Evolutionary conservation across 2,888 invertebrate genomes (phyloP).

Genomic region (Phengaris arion): DNA sequence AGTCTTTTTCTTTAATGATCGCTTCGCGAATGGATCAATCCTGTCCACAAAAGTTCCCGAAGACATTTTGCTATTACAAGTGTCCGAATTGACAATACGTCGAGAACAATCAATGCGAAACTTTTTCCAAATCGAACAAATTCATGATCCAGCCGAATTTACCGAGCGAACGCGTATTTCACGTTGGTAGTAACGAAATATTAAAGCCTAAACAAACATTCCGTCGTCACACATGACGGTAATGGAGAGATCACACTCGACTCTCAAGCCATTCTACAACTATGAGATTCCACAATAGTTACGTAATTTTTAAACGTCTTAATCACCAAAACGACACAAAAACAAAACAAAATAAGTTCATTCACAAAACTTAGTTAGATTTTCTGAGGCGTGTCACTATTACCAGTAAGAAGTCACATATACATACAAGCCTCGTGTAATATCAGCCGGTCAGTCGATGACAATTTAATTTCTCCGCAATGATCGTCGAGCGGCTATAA

Average conservation of each 20-base stretch:
- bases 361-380: slow-evolving; percentile 76
- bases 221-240: slow-evolving; percentile 79
- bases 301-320: slow-evolving; percentile 78
- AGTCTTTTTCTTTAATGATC: slow-evolving; percentile 98
- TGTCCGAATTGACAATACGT: slow-evolving; percentile 75
- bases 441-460: slow-evolving; percentile 81
- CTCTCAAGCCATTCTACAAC: slow-evolving; percentile 79
- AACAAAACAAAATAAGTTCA: slow-evolving; percentile 72
- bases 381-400: slow-evolving; percentile 80
- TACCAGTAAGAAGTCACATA: slow-evolving; percentile 79
- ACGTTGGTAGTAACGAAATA: slow-evolving; percentile 73
- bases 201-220: slow-evolving; percentile 79
- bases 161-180: slow-evolving; percentile 74
- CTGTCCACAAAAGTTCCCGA: slow-evolving; percentile 98
- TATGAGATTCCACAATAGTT: slow-evolving; percentile 79
- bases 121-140: slow-evolving; percentile 74
- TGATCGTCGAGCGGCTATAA: slow-evolving; percentile 65
- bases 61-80: slow-evolving; percentile 80
- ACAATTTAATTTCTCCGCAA: slow-evolving; percentile 75
- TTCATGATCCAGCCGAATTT: slow-evolving; percentile 76
- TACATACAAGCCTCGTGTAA: slow-evolving; percentile 81
- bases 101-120: slow-evolving; percentile 74
- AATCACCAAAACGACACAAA: slow-evolving; percentile 76
- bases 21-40: slow-evolving; percentile 99
- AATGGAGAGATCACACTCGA: slow-evolving; percentile 79